Conservation (phyloP, 2,113 vertebrate genomes). For the Manacus vitellinus region DNA sequence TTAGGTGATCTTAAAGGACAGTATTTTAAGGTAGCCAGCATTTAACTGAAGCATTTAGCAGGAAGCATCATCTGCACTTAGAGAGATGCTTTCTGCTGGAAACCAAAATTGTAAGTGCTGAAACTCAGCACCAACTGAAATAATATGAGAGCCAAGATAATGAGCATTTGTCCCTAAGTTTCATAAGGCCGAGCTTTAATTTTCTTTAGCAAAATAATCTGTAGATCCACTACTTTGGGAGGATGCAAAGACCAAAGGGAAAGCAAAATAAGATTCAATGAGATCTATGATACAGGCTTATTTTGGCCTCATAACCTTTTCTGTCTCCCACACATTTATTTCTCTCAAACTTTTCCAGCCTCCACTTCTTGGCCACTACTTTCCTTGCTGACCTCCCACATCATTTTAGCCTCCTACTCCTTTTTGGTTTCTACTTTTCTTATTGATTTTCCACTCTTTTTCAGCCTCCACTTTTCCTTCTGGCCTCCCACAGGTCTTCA, state of each 20-base stretch:
- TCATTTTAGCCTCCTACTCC: neutral
- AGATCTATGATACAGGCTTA: neutral
- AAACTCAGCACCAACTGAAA: neutral
- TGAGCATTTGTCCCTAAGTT: neutral
- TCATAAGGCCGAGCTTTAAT: neutral
- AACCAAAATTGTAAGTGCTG: neutral
- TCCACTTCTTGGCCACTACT: neutral
- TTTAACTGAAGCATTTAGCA: neutral
- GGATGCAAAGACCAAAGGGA: neutral
- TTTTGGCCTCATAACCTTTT: neutral
- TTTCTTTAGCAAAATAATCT: neutral
- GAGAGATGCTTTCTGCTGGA: neutral
- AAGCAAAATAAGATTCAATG: neutral
- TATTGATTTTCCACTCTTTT: neutral
- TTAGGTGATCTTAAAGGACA: neutral
- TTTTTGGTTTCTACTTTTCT: neutral
- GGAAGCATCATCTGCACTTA: neutral
- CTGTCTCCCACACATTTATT: neutral
- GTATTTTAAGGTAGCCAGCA: neutral
- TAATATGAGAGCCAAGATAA: neutral
- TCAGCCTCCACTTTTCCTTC: neutral
- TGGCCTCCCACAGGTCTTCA: neutral
- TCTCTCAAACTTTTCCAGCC: neutral
- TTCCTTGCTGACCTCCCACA: neutral
- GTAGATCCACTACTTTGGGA: neutral